These are phyloP conservation scores for Samia ricini DNA, from an alignment of 1,140 invertebrate genomes.

Conservation along the genomic window DNA sequence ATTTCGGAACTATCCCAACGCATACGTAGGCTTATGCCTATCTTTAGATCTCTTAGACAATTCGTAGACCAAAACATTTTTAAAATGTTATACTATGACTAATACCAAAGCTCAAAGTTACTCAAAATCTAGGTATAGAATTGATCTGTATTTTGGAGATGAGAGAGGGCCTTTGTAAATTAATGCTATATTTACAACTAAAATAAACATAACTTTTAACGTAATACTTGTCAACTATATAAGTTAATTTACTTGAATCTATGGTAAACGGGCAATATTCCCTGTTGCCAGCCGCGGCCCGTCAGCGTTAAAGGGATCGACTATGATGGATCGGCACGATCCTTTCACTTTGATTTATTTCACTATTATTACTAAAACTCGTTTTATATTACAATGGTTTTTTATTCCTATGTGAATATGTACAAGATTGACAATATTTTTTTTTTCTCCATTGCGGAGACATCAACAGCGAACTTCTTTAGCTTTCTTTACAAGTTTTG, in stretches of 20 bases:
- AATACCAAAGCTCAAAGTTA: too few species aligned
- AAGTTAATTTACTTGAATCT: constrained; percentile 2
- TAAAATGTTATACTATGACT: too few species aligned
- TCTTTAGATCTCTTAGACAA: too few species aligned
- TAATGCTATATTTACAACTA: too few species aligned
- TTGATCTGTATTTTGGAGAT: neutral
- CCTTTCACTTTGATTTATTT: constrained; percentile 41
- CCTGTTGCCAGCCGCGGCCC: constrained; percentile 7
- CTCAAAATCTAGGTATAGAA: too few species aligned
- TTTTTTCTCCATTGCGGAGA: neutral
- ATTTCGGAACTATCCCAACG: too few species aligned
- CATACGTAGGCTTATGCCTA: too few species aligned
- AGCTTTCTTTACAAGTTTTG: too few species aligned
- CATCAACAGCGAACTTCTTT: neutral
- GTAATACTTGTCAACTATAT: neutral
- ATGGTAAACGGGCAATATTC: constrained; percentile 39
- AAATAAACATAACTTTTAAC: too few species aligned
- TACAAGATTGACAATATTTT: neutral
- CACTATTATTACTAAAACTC: constrained; percentile 17
- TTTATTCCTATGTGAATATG: neutral
- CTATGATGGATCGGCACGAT: constrained; percentile 37
- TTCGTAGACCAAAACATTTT: too few species aligned
- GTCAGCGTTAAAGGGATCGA: constrained; percentile 15
- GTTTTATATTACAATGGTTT: constrained; percentile 12
- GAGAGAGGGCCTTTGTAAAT: neutral